phyloP scores from a whole-genome alignment of 2,888 invertebrate genomes.

The Tridacna gigas region DNA sequence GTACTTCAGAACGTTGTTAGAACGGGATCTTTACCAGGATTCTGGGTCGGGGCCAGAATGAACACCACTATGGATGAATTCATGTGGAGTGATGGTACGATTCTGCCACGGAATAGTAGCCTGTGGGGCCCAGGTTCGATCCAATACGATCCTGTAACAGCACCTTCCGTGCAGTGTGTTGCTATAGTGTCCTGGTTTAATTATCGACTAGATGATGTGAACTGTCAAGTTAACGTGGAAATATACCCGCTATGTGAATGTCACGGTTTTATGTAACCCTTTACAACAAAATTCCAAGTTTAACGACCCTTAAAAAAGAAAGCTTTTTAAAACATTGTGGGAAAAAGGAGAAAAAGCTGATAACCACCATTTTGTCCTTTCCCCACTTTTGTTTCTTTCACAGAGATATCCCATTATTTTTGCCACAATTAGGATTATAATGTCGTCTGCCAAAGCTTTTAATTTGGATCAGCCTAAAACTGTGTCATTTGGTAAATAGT shows the following conservation, averaged over 20 bases:
- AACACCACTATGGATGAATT: not conserved
- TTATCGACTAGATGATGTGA: not conserved
- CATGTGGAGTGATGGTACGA: not conserved
- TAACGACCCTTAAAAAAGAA: too few species aligned
- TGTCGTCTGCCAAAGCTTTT: too few species aligned
- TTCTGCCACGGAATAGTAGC: not conserved
- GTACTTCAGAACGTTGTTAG: not conserved
- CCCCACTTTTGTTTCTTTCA: too few species aligned
- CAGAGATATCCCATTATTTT: too few species aligned
- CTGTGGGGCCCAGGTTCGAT: not conserved
- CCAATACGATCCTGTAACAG: not conserved
- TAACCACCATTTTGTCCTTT: too few species aligned
- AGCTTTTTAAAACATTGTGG: too few species aligned
- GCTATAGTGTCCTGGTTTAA: not conserved
- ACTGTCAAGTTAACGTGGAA: not conserved
- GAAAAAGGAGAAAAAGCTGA: too few species aligned
- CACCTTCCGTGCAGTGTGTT: not conserved
- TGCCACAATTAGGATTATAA: too few species aligned
- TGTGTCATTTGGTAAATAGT: too few species aligned
- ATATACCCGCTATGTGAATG: slow-evolving; percentile 1
- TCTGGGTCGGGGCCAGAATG: not conserved
- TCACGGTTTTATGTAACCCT: not conserved
- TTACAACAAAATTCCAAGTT: too few species aligned
- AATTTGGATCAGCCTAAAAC: too few species aligned
- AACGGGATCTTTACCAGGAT: not conserved